Evolutionary conservation across 2,797 vertebrate species (phyloP), one percentile per base, ranked within the genome.

Genomic region (Pseudocheirus occidentalis): DNA sequence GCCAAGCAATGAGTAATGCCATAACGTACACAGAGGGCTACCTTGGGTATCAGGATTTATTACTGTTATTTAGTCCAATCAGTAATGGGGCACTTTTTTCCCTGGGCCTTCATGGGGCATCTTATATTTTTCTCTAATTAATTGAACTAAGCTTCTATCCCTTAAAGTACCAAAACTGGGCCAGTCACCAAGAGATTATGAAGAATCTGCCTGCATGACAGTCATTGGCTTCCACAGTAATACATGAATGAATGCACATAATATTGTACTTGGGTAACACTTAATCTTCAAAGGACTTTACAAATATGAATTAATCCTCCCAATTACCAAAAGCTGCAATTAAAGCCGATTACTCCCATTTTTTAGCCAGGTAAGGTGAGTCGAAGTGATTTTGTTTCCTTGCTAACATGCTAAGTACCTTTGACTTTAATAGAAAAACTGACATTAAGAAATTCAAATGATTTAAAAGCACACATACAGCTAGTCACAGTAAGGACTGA

Each of bases 71-170:
- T 66, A 27, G 89, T 12, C 56, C 16, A 95, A 89, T 93, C n/a
- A 94, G 53, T 96, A 34, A 21, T 92, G 55, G 11, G 1, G 3
- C 66, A 1, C 46, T 31, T 55, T 91, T 93, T 91, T 57, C 52
- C n/a, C 13, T 55, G 6, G 16, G 1, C 28, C 18, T 4, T 53
- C 90, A 94, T 18, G 52, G 52, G 2, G 24, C 90, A 58, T 89
- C 55, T 91, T 92, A 91, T 7, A 95, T 66, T 93, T 93, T 91
- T 96, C 95, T 90, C 90, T 94, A 97, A 55, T 95, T 95, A 97
- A 91, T 46, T 93, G 34, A 94, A 46, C 96, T 93, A 93, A 54
- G 90, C 28, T 95, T 40, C 90, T 90, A 24, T 9, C 21, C 95
- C 53, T 91, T 96, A 16, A 66, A 92, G 95, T 40, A 95, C 14